Evolutionary conservation across 92 coral and sea anemone species (phyloP).

Genomic region (Ricordea florida): DNA sequence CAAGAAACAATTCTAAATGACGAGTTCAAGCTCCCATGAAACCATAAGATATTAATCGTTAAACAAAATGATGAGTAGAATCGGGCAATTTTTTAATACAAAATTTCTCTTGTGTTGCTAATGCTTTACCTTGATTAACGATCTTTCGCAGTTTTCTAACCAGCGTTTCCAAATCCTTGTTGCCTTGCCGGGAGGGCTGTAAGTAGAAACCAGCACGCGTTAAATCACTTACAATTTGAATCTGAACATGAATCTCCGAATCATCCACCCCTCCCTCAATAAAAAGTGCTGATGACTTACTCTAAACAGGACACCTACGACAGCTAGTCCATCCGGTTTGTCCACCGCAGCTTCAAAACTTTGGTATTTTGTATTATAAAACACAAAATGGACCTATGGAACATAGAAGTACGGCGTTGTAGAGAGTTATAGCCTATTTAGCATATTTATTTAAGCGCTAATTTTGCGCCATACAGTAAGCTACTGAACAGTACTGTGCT

Average conservation of each 20-base stretch:
- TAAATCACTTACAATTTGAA: no score
- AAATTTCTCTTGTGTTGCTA: not conserved
- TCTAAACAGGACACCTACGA: slow-evolving; percentile 63
- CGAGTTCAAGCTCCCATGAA: no score
- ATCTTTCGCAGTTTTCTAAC: not conserved
- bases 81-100: no score
- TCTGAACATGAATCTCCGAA: no score
- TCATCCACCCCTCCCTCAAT: no score
- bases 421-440: not conserved
- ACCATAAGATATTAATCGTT: no score
- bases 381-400: slow-evolving; percentile 78
- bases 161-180: not conserved
- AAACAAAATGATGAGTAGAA: no score
- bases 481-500: not conserved
- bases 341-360: slow-evolving; percentile 49
- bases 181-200: not conserved
- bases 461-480: not conserved
- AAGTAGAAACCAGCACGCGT: not conserved
- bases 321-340: slow-evolving; percentile 75
- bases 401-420: not conserved
- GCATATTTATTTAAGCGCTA: not conserved
- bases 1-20: no score
- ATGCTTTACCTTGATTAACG: slow-evolving; percentile 11
- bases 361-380: slow-evolving; percentile 75
- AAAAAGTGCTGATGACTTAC: not conserved